Percentiles rank a stretch among this genome's conserved stretches.
Evolutionary conservation across 2,888 invertebrate species (phyloP).

Genomic region (Fragum sueziense): DNA sequence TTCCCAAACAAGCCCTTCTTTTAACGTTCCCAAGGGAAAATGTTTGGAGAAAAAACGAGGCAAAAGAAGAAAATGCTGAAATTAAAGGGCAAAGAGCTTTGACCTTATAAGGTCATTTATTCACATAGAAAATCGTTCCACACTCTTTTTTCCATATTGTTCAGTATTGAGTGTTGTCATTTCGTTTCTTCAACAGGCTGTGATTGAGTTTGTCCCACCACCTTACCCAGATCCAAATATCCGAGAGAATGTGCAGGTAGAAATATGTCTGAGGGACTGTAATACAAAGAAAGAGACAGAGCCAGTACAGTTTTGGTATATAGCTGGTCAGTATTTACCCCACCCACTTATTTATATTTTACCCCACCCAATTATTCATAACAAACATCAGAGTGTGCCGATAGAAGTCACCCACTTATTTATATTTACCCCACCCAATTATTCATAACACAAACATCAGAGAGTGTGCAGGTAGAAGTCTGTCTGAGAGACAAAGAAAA

Average conservation of each 20-base stretch:
- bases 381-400: no score
- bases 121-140: neutral
- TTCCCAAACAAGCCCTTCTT: neutral
- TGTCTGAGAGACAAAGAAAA: no score
- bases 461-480: no score
- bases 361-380: no score
- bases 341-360: no score
- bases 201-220: constrained; percentile 49
- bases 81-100: neutral
- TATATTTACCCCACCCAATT: no score
- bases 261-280: constrained; percentile 39
- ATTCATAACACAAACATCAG: no score
- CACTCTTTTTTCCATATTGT: neutral
- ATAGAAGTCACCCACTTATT: no score
- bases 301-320: constrained; percentile 37
- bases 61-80: neutral
- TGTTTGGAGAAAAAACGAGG: neutral
- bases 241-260: constrained; percentile 38
- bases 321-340: constrained; percentile 19
- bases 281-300: constrained; percentile 41
- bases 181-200: constrained; percentile 34
- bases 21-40: neutral
- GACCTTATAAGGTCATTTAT: neutral
- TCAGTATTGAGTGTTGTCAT: no score
- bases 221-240: constrained; percentile 25